Evolutionary conservation across 1,140 invertebrate genomes (phyloP), one percentile per base, ranked within the genome.

Genomic region (Temnothorax curvispinosus): DNA sequence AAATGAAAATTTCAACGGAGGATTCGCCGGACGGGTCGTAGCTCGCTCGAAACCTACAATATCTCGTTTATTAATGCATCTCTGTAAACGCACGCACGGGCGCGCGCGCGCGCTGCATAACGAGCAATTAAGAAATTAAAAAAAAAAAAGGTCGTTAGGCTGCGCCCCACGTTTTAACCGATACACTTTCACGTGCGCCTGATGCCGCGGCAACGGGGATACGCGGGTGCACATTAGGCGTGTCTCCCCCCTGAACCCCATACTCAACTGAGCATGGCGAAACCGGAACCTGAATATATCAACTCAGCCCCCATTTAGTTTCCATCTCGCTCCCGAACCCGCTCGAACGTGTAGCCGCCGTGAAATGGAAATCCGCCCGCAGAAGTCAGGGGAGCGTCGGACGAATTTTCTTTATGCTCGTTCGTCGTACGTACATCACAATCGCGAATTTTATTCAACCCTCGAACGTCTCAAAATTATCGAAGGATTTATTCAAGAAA

Each of bases 261-360:
- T 85, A 89, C 9, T 80, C 91, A 91, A 91, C 90, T 87, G 77
- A 92, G 91, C 91, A 91, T 91, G n/a, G 74, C 80, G 84, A 91
- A 92, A 91, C 90, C 91, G 91, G 91, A 92, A 92, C 90, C 86
- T 82, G 86, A 84, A 91, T 91, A 88, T 88, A 90, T 84, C 89
- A 88, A 71, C 78, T 75, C 87, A 47, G 80, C 82, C 77, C 77
- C 85, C 81, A 90, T 88, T 88, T 90, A 91, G 84, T 71, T 89
- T 89, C 87, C 76, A 89, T 87, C 82, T 67, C 86, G 84, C 58
- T 88, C 62, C 58, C 60, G 87, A 90, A 67, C 60, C 80, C 75
- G 80, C 44, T 84, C 84, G 89, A 88, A 80, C 87, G 89, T 54
- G 56, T 90, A 88, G 84, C 80, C 60, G 76, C 84, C 87, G 75